Evolutionary conservation across 2,888 invertebrate genomes (phyloP), one percentile per base, ranked within the genome.

Genomic region (Zootermopsis nevadensis): DNA sequence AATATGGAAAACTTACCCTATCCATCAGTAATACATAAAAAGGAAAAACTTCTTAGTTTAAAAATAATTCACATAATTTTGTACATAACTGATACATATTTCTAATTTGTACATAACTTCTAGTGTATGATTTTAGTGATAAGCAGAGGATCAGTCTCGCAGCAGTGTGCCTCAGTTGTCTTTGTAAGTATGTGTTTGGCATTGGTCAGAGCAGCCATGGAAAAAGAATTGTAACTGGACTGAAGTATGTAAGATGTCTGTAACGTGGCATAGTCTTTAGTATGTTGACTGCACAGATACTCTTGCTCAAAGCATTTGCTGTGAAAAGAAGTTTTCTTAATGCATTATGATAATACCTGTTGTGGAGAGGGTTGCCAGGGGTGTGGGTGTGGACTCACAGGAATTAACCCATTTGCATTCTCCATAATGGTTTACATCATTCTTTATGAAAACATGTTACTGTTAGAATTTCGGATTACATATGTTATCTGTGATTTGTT

Each of bases 61-160:
- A 30, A 38, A 38, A 38, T 33, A 38, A 38, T 74, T n/a, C 74
- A 74, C 4, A 60, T 66, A 38, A 74, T 72, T 82, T 74, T 82
- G 82, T 82, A 82, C 76, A 82, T 82, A 82, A 74, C 10, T 60
- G 19, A 38, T 74, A 74, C 38, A 38, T 66, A 80, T 66, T 80
- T 74, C 55, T 82, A 60, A 82, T 74, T 55, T 82, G 82, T 82
- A 82, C 82, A 82, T 82, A 82, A 74, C 67, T 74, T 33, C 77
- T 55, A 77, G 77, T 30, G 42, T 81, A 69, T 48, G 42, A 35
- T 76, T 76, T 55, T 66, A 27, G 38, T 74, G 74, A 35, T 80
- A 67, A 80, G 35, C 60, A 35, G n/a, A 55, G 27, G 38, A 31
- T 80, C 74, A n/a, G 27, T 35, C 22, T 74, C 38, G 31, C 30